Conservation (phyloP, 1,140 invertebrate species). For the Scaptodrosophila lebanonensis region DNA sequence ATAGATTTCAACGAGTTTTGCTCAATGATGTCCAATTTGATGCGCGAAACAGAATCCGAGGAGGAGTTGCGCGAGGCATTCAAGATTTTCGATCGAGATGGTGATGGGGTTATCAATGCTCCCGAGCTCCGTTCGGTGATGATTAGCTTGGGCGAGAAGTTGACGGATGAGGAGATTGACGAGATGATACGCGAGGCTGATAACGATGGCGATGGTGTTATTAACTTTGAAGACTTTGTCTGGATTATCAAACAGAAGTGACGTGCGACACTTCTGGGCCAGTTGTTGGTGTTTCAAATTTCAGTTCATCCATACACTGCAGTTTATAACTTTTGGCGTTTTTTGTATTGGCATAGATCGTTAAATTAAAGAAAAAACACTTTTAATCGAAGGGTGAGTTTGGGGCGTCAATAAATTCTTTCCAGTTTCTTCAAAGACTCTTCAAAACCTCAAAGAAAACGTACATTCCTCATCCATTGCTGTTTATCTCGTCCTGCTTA, state of each 20-base stretch:
- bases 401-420: too few relatives aligned
- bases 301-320: not conserved
- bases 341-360: too few relatives aligned
- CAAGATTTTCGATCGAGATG: conserved; percentile 55
- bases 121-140: conserved; percentile 44
- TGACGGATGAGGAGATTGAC: conserved; percentile 58
- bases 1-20: conserved; percentile 52
- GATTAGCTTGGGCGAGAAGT: conserved; percentile 50
- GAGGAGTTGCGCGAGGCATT: conserved; percentile 59
- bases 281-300: too few relatives aligned
- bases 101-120: conserved; percentile 52
- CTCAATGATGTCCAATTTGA: conserved; percentile 37
- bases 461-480: too few relatives aligned
- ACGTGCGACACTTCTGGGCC: too few relatives aligned
- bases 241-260: conserved; percentile 56
- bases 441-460: too few relatives aligned
- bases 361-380: too few relatives aligned
- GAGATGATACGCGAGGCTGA: conserved; percentile 88
- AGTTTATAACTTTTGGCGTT: too few relatives aligned
- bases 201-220: conserved; percentile 92
- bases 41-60: conserved; percentile 36
- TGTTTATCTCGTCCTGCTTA: too few relatives aligned
- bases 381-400: too few relatives aligned
- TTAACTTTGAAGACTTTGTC: conserved; percentile 85
- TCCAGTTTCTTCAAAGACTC: too few relatives aligned